phyloP scores from a whole-genome alignment of 1,140 invertebrate genomes.

The Aphidius gifuensis region DNA sequence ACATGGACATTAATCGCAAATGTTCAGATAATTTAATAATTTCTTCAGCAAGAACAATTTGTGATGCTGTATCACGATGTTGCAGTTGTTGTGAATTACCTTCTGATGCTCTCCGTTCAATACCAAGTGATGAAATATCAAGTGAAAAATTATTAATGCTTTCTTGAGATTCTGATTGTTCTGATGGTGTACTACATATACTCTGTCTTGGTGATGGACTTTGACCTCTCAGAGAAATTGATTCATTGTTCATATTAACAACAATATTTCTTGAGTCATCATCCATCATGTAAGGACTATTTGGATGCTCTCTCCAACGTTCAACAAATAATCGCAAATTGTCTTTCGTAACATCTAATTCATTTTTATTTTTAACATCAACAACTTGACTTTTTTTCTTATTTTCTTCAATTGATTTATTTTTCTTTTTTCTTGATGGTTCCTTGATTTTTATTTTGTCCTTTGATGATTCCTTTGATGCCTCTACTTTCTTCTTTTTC shows the following conservation, averaged over 20 bases:
- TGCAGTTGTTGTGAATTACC: conserved; percentile 50
- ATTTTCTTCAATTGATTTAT: background rate
- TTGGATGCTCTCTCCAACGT: conserved; percentile 80
- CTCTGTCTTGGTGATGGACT: conserved; percentile 75
- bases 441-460: conserved; percentile 22
- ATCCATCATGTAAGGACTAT: conserved; percentile 78
- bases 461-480: background rate
- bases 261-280: conserved; percentile 20
- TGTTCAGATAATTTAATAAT: conserved; percentile 67
- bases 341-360: conserved; percentile 79
- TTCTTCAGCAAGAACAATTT: conserved; percentile 65
- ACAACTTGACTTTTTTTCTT: conserved; percentile 15
- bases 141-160: conserved; percentile 35
- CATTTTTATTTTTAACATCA: conserved; percentile 33
- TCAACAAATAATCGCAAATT: conserved; percentile 83
- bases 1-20: conserved; percentile 41
- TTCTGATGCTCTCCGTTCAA: conserved; percentile 73
- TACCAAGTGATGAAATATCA: conserved; percentile 37
- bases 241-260: conserved; percentile 41
- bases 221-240: conserved; percentile 58
- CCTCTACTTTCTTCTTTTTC: conserved; percentile 47
- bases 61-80: conserved; percentile 42
- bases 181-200: conserved; percentile 59
- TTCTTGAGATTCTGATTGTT: conserved; percentile 35
- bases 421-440: conserved; percentile 10